Conservation (phyloP, 2,113 vertebrate genomes). For the Eonycteris spelaea region DNA sequence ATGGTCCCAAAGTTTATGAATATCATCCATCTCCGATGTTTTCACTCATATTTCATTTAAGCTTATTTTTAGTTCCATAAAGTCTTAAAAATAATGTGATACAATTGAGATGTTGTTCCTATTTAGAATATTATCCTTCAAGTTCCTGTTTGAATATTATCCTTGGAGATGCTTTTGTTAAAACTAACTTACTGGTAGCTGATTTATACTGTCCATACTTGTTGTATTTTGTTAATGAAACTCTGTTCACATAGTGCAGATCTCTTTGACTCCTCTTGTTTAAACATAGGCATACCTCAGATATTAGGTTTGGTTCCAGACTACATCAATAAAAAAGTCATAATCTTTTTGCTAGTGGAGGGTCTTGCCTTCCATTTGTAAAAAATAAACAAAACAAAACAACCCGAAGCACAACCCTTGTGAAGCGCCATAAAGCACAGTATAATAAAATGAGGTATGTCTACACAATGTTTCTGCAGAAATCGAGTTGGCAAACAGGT, state of each 20-base stretch:
- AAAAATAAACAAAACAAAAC: neutral
- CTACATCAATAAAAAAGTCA: neutral
- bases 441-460: neutral
- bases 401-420: neutral
- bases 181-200: neutral
- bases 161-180: neutral
- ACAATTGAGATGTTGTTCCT: neutral
- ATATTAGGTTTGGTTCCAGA: neutral
- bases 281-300: neutral
- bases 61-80: neutral
- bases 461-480: conserved; percentile 5
- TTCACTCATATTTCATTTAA: neutral
- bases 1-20: neutral
- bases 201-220: neutral
- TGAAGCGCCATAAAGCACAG: neutral
- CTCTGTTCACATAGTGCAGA: neutral
- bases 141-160: neutral
- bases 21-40: neutral
- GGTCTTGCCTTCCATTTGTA: neutral
- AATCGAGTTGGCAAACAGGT: conserved; percentile 43
- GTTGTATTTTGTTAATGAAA: conserved; percentile 7
- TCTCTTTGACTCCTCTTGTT: conserved; percentile 18
- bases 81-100: neutral
- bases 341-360: neutral
- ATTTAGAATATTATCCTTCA: neutral